Evolutionary conservation across 2,797 vertebrate genomes (phyloP).

Genomic region (Galaxias olidus): DNA sequence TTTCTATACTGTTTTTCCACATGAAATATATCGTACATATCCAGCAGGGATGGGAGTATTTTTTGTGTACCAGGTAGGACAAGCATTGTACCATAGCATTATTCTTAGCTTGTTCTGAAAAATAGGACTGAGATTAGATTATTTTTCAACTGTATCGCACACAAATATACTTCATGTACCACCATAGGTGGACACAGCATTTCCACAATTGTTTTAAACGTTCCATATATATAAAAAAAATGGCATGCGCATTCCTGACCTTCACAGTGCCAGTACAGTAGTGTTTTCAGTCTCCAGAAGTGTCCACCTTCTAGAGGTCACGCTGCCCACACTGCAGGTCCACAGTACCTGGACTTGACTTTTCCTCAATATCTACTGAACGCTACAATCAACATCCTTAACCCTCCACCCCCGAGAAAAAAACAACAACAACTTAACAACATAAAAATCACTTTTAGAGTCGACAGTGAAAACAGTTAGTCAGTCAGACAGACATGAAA

Average conservation of each 20-base stretch:
- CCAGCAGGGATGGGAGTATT: slow-evolving; percentile 26
- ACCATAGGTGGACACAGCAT: slow-evolving; percentile 12
- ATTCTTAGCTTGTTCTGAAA: slow-evolving; percentile 38
- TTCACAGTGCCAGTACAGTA: slow-evolving; percentile 35
- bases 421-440: slow-evolving; percentile 34
- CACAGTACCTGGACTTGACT: slow-evolving; percentile 28
- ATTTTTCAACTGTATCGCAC: slow-evolving; percentile 30
- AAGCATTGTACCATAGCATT: slow-evolving; percentile 30
- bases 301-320: slow-evolving; percentile 6
- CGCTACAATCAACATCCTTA: slow-evolving; percentile 47
- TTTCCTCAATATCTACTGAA: slow-evolving; percentile 37
- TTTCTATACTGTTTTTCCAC: slow-evolving; percentile 19
- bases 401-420: slow-evolving; percentile 17
- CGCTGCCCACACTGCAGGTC: slow-evolving; percentile 42
- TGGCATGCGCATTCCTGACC: slow-evolving; percentile 61
- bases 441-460: slow-evolving; percentile 41
- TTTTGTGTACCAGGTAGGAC: slow-evolving; percentile 18
- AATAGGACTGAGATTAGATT: slow-evolving; percentile 48
- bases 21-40: slow-evolving; percentile 54
- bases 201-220: slow-evolving; percentile 34
- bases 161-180: slow-evolving; percentile 52
- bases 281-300: slow-evolving; percentile 15
- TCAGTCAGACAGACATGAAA: neutral
- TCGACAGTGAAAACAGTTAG: slow-evolving; percentile 15
- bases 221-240: slow-evolving; percentile 37